Percentiles rank a stretch among this genome's conserved stretches.
phyloP scores from a whole-genome alignment of 2,113 vertebrate genomes.

The Hystrix cristata region DNA sequence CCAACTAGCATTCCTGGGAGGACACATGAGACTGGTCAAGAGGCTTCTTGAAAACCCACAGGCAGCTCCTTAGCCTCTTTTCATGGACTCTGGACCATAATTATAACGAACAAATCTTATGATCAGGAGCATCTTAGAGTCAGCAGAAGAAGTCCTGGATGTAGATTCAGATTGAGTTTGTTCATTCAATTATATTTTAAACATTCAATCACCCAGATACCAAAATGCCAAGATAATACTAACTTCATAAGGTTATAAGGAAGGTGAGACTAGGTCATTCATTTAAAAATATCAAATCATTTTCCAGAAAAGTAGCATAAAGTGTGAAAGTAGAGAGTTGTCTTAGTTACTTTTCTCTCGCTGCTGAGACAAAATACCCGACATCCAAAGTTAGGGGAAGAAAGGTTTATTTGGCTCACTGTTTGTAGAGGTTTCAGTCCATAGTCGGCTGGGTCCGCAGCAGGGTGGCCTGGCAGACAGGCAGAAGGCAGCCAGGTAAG shows the following conservation, averaged over 20 bases:
- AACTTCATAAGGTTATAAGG: not conserved
- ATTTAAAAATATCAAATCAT: not conserved
- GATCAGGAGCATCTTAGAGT: not conserved
- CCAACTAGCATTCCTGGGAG: not conserved
- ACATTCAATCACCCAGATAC: not conserved
- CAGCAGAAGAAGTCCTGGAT: not conserved
- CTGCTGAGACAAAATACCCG: no score
- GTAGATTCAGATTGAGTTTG: not conserved
- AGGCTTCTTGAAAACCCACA: not conserved
- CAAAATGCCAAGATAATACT: not conserved
- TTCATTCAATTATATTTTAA: not conserved
- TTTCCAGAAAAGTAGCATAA: not conserved
- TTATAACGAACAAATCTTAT: not conserved
- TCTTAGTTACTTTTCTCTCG: no score
- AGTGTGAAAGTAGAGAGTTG: not conserved
- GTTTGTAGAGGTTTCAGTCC: no score
- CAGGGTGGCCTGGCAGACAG: no score
- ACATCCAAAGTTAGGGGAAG: no score
- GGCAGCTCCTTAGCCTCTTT: not conserved
- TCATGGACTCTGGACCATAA: not conserved
- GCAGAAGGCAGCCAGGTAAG: no score
- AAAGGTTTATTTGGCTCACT: no score
- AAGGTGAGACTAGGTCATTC: not conserved
- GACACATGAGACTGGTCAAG: not conserved
- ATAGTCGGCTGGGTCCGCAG: no score